These are phyloP conservation scores for Diogma glabrata DNA, from an alignment of 2,888 invertebrate genomes.

Conservation along the genomic window DNA sequence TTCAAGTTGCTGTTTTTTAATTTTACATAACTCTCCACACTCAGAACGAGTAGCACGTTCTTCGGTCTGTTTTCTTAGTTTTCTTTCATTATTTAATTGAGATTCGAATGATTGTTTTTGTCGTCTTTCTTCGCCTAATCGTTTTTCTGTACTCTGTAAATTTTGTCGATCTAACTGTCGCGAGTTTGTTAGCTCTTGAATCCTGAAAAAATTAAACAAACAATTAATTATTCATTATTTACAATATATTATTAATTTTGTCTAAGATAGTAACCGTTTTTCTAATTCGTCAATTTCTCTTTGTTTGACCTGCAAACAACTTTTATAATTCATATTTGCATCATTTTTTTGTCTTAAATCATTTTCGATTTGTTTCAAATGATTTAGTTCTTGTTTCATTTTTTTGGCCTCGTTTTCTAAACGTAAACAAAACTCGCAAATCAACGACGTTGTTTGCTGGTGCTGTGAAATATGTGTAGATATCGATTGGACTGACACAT, in stretches of 20 bases:
- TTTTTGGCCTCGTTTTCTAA: conserved; percentile 35
- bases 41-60: conserved; percentile 43
- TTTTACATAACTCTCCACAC: conserved; percentile 56
- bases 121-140: conserved; percentile 71
- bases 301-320: conserved; percentile 62
- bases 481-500: too few relatives aligned
- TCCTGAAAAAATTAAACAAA: conserved; percentile 13
- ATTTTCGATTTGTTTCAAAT: conserved; percentile 37
- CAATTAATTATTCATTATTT: too few relatives aligned
- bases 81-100: conserved; percentile 60
- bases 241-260: not conserved
- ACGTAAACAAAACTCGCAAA: conserved; percentile 35
- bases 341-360: conserved; percentile 38
- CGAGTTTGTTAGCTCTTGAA: conserved; percentile 60
- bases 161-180: conserved; percentile 70
- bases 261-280: conserved; percentile 48
- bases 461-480: not conserved
- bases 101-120: conserved; percentile 60
- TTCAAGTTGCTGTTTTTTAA: conserved; percentile 54
- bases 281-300: conserved; percentile 77
- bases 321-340: conserved; percentile 52
- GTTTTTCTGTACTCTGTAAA: conserved; percentile 63
- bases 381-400: conserved; percentile 33
- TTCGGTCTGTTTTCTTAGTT: conserved; percentile 47
- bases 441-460: conserved; percentile 23